A percentile compares a stretch with the other conserved stretches of the same genome.
Evolutionary conservation across 2,888 invertebrate species (phyloP).

Genomic region (Troilus luridus): DNA sequence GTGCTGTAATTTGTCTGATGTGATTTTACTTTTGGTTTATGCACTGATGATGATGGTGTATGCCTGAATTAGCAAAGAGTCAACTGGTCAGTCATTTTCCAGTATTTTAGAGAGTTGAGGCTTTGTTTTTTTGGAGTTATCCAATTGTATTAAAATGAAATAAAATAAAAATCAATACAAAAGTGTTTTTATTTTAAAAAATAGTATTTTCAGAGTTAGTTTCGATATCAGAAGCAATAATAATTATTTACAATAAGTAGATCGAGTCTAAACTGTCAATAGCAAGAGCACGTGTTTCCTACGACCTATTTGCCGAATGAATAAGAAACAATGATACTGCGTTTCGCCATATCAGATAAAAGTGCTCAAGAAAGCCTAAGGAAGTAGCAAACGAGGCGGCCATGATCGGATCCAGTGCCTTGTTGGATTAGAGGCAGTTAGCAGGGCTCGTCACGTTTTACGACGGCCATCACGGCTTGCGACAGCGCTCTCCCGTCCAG

Average conservation of each 20-base stretch:
- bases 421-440: constrained; percentile 40
- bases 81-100: too few relatives aligned
- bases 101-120: too few relatives aligned
- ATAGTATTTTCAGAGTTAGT: too few relatives aligned
- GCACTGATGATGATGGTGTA: too few relatives aligned
- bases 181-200: too few relatives aligned
- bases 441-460: constrained; percentile 47
- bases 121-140: too few relatives aligned
- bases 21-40: too few relatives aligned
- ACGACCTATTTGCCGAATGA: constrained; percentile 5
- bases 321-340: neutral
- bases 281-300: neutral
- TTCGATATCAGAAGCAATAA: neutral
- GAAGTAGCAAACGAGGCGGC: constrained; percentile 37
- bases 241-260: neutral
- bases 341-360: constrained; percentile 17
- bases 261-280: neutral
- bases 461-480: constrained; percentile 43
- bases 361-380: neutral
- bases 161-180: too few relatives aligned
- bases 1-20: too few relatives aligned
- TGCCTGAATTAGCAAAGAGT: too few relatives aligned
- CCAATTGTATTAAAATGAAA: too few relatives aligned
- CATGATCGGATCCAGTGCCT: constrained; percentile 45
- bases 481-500: constrained; percentile 39